Evolutionary conservation across 1,140 invertebrate species (phyloP).

Genomic region (Cotesia chilonis): DNA sequence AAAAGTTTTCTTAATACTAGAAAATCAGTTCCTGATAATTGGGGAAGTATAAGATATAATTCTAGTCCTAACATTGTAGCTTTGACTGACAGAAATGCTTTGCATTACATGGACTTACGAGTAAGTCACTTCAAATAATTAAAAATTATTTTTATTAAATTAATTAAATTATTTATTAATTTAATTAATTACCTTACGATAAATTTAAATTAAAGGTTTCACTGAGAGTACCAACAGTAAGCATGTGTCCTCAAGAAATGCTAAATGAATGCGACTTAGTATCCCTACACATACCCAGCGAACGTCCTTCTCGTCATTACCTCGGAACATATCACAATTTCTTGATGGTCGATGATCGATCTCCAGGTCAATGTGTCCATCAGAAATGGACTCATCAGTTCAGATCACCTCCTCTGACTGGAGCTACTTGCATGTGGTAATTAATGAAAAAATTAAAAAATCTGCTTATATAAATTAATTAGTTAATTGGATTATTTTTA

Average conservation of each 20-base stretch:
- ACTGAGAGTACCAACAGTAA: slow-evolving; percentile 47
- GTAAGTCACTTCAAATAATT: slow-evolving; percentile 39
- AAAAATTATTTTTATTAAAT: not conserved
- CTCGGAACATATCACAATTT: slow-evolving; percentile 56
- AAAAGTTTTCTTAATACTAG: slow-evolving; percentile 37
- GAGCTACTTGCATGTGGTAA: slow-evolving; percentile 33
- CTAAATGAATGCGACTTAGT: slow-evolving; percentile 56
- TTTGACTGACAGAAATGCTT: slow-evolving; percentile 55
- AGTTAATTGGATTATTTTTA: slow-evolving; percentile 26
- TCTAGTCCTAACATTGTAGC: slow-evolving; percentile 50
- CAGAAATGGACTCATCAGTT: slow-evolving; percentile 65
- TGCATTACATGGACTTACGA: slow-evolving; percentile 57
- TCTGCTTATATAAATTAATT: not conserved
- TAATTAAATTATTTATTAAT: slow-evolving; percentile 18
- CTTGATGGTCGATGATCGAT: slow-evolving; percentile 55
- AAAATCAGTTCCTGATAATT: slow-evolving; percentile 48
- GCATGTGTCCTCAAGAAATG: slow-evolving; percentile 53
- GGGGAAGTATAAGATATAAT: slow-evolving; percentile 55
- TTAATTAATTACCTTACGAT: not conserved
- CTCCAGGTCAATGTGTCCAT: slow-evolving; percentile 45
- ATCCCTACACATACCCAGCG: slow-evolving; percentile 48
- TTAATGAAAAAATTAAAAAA: slow-evolving; percentile 43
- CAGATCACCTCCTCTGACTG: slow-evolving; percentile 53
- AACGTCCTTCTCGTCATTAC: slow-evolving; percentile 51
- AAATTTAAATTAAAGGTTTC: slow-evolving; percentile 38